Percentiles rank a stretch among this genome's conserved stretches.
These are phyloP conservation scores for Rhinogobius similis DNA, from an alignment of 2,113 vertebrate species.

Conservation along the genomic window DNA sequence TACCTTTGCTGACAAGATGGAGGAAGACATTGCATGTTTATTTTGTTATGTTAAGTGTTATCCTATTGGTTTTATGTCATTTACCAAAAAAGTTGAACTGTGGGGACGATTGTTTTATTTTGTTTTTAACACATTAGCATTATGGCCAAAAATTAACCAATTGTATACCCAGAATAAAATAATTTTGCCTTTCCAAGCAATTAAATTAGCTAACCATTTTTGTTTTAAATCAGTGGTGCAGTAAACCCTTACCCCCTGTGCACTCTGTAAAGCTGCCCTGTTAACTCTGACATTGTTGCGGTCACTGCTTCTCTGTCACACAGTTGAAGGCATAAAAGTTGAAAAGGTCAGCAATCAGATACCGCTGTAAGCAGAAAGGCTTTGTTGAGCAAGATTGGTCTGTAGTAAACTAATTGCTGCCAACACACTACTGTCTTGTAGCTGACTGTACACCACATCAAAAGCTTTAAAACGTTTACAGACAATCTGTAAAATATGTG, in stretches of 20 bases:
- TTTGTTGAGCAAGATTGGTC: constrained; percentile 6
- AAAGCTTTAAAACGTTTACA: neutral
- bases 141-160: neutral
- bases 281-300: constrained; percentile 23
- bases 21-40: no score
- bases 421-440: neutral
- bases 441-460: neutral
- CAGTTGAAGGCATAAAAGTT: constrained; percentile 42
- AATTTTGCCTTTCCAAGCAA: neutral
- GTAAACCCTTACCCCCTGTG: neutral
- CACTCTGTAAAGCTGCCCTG: constrained; percentile 9
- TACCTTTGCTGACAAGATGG: neutral
- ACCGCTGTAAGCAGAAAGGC: neutral
- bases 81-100: neutral
- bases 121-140: neutral
- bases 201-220: neutral
- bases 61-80: neutral
- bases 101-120: neutral
- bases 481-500: neutral
- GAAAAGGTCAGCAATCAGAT: constrained; percentile 40
- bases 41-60: no score
- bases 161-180: neutral
- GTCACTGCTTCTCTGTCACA: constrained; percentile 43
- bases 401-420: neutral
- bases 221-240: neutral